These are phyloP conservation scores for Gryllus longicercus DNA, from an alignment of 2,888 invertebrate genomes.

Conservation along the genomic window DNA sequence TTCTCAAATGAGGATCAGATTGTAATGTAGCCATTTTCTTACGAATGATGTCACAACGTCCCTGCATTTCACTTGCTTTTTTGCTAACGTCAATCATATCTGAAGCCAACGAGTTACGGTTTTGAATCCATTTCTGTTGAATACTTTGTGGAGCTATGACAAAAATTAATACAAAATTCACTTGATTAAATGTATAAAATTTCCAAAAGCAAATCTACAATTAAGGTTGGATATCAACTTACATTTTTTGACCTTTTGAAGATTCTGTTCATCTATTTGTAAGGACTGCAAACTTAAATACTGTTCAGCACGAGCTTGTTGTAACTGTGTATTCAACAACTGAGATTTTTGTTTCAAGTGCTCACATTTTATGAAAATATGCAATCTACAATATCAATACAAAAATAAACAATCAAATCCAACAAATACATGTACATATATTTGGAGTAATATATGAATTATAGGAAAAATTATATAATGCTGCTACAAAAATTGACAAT, in stretches of 20 bases:
- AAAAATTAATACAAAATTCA: not conserved
- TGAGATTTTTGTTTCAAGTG: slow-evolving; percentile 32
- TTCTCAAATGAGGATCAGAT: not conserved
- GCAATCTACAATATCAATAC: slow-evolving; percentile 30
- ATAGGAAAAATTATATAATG: no score
- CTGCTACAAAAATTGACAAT: no score
- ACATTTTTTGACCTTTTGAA: slow-evolving; percentile 35
- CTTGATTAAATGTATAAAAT: not conserved
- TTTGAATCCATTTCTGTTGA: not conserved
- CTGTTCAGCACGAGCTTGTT: slow-evolving; percentile 49
- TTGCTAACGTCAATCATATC: not conserved
- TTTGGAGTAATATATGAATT: no score
- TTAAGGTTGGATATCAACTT: not conserved
- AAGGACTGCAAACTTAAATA: slow-evolving; percentile 50
- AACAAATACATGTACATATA: no score
- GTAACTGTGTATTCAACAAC: slow-evolving; percentile 36
- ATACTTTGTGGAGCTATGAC: not conserved
- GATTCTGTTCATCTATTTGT: slow-evolving; percentile 44
- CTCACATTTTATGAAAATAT: slow-evolving; percentile 30
- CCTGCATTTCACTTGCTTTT: not conserved
- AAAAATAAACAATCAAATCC: not conserved
- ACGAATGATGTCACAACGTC: not conserved
- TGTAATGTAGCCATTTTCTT: not conserved
- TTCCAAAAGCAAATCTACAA: not conserved
- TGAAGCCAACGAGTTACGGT: not conserved